A percentile compares a stretch with the other conserved stretches of the same genome.
Evolutionary conservation across 2,888 invertebrate species (phyloP).

Genomic region (Lasioglossum malachurum): DNA sequence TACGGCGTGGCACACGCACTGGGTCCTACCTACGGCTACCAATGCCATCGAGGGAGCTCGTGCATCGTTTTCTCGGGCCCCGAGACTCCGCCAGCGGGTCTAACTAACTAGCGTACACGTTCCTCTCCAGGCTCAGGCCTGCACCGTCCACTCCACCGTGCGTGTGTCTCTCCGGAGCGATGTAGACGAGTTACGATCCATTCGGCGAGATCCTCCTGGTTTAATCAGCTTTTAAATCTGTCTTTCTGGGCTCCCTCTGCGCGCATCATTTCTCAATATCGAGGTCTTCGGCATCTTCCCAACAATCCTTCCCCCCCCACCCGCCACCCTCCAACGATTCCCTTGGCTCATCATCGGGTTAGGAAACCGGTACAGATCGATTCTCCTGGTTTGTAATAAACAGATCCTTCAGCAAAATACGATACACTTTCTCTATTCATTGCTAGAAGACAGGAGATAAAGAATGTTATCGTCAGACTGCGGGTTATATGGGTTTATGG

Average conservation of each 20-base stretch:
- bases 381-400: not conserved
- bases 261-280: not conserved
- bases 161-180: slow-evolving; percentile 63
- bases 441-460: not conserved
- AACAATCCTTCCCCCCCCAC: not conserved
- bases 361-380: not conserved
- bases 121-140: slow-evolving; percentile 62
- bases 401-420: not conserved
- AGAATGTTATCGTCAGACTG: too few species aligned
- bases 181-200: slow-evolving; percentile 52
- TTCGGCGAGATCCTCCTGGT: slow-evolving; percentile 1
- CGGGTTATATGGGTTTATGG: too few species aligned
- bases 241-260: not conserved
- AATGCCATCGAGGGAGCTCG: slow-evolving; percentile 57
- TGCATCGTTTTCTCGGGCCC: slow-evolving; percentile 69
- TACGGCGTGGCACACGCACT: slow-evolving; percentile 65
- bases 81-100: slow-evolving; percentile 71
- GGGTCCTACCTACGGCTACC: slow-evolving; percentile 68
- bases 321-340: not conserved
- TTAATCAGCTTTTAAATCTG: slow-evolving; percentile 11
- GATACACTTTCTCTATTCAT: not conserved
- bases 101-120: slow-evolving; percentile 80
- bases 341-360: not conserved
- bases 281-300: not conserved
- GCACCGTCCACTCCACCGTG: slow-evolving; percentile 53